phyloP scores from a whole-genome alignment of 1,140 invertebrate genomes.

The Acarapis woodi region DNA sequence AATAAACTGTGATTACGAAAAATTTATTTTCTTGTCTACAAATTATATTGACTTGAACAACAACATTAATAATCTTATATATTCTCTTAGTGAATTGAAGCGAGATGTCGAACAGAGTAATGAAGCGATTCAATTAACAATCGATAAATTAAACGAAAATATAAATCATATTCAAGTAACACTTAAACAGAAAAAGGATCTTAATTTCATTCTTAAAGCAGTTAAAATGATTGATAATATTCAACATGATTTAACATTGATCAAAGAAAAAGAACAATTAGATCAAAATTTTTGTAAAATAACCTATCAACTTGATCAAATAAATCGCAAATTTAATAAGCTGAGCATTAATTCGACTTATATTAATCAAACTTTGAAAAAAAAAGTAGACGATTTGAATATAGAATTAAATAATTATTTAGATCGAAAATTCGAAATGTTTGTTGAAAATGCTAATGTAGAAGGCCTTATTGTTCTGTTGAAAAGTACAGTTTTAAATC shows the following conservation, averaged over 20 bases:
- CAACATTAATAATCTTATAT: slow-evolving; percentile 41
- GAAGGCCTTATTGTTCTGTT: no score
- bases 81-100: slow-evolving; percentile 40
- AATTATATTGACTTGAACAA: slow-evolving; percentile 72
- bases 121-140: background rate
- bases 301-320: slow-evolving; percentile 1
- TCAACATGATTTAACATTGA: background rate
- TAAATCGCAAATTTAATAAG: background rate
- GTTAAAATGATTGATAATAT: background rate
- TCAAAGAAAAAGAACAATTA: background rate
- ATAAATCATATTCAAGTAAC: background rate
- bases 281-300: background rate
- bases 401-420: no score
- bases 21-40: slow-evolving; percentile 82
- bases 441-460: no score
- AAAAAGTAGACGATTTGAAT: no score
- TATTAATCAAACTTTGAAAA: slow-evolving; percentile 20
- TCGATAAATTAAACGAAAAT: background rate
- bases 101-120: slow-evolving; percentile 30
- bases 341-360: slow-evolving; percentile 15
- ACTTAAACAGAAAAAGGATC: slow-evolving; percentile 1
- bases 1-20: slow-evolving; percentile 85
- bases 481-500: no score
- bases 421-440: no score
- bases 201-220: slow-evolving; percentile 2